A percentile compares a stretch with the other conserved stretches of the same genome.
Evolutionary conservation across 2,113 vertebrate species (phyloP).

Genomic region (Pseudorectes ferrugineus): DNA sequence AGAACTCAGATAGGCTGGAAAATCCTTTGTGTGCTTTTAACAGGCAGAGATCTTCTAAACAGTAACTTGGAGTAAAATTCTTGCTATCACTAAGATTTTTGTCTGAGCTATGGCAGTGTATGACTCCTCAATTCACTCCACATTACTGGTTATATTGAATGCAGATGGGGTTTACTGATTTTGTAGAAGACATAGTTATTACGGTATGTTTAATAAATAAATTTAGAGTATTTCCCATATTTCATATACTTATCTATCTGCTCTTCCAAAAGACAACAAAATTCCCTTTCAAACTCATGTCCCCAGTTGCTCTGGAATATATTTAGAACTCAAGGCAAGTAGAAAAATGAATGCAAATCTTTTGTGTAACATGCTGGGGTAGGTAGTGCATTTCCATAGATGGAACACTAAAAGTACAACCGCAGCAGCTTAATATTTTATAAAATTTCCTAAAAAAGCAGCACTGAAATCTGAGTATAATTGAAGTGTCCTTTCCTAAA

Average conservation of each 20-base stretch:
- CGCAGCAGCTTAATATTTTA: background rate
- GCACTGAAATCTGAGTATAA: background rate
- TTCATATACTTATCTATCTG: background rate
- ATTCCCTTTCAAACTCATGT: background rate
- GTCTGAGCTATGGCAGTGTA: background rate
- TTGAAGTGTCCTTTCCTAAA: background rate
- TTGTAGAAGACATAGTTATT: background rate
- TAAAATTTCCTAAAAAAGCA: background rate
- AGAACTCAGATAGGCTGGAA: background rate
- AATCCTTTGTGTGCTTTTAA: background rate
- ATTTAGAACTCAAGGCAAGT: background rate
- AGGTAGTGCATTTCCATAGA: background rate
- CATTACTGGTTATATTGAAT: background rate
- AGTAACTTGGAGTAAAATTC: background rate
- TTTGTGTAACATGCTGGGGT: background rate
- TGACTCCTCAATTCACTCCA: background rate
- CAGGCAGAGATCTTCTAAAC: background rate
- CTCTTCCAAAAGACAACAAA: background rate
- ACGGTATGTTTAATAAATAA: background rate
- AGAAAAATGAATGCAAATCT: background rate
- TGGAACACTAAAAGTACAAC: background rate
- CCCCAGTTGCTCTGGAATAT: background rate
- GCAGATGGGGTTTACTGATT: background rate
- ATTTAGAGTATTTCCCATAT: background rate
- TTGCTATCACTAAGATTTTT: background rate